Evolutionary conservation across 2,888 invertebrate genomes (phyloP).

Genomic region (Pseudococcus jackbeardsleyi): DNA sequence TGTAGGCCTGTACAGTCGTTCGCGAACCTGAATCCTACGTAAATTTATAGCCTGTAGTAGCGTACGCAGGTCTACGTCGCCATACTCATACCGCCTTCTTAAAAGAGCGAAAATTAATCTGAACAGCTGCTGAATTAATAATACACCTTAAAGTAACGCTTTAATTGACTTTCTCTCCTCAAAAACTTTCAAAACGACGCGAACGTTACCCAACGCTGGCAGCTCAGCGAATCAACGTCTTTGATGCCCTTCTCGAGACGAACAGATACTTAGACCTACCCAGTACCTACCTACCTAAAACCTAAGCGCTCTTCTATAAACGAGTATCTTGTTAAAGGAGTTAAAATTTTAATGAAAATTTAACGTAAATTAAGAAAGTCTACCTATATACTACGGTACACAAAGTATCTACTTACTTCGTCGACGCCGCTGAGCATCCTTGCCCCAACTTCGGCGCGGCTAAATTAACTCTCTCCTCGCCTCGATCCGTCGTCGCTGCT

Average conservation of each 20-base stretch:
- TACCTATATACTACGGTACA: background rate
- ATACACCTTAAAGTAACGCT: conserved; percentile 45
- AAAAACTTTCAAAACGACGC: background rate
- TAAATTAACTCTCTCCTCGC: background rate
- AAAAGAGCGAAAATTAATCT: conserved; percentile 37
- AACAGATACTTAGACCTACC: background rate
- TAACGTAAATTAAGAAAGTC: conserved; percentile 40
- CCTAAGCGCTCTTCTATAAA: conserved; percentile 32
- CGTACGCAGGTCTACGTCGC: background rate
- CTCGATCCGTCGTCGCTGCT: background rate
- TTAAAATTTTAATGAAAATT: conserved; percentile 41
- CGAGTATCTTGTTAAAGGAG: conserved; percentile 35
- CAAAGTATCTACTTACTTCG: background rate
- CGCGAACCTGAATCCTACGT: conserved; percentile 8
- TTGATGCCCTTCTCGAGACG: background rate
- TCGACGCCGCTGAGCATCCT: background rate
- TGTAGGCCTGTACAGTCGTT: background rate
- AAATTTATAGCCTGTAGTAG: background rate
- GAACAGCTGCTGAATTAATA: conserved; percentile 42
- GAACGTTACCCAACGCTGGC: background rate
- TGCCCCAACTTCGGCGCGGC: background rate
- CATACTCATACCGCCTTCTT: background rate
- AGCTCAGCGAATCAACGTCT: background rate
- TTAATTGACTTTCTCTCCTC: conserved; percentile 42
- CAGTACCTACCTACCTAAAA: background rate